Evolutionary conservation across 2,797 vertebrate species (phyloP).

Genomic region (Acanthopagrus latus): DNA sequence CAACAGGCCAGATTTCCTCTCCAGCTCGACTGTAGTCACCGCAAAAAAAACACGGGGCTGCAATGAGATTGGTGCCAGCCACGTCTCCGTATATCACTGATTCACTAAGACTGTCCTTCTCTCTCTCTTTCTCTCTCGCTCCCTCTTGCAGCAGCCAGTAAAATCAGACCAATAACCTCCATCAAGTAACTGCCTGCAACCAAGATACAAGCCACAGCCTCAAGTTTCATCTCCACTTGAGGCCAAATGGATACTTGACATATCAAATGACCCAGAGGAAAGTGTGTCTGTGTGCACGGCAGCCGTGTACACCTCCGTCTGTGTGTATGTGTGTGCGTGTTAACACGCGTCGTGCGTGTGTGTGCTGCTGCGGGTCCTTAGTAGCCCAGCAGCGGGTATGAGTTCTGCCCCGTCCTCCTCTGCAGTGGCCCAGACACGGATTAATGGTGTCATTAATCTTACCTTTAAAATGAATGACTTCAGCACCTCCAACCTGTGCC

Average conservation of each 20-base stretch:
- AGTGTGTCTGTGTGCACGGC: conserved; percentile 31
- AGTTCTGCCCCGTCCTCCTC: conserved; percentile 67
- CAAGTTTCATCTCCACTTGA: conserved; percentile 43
- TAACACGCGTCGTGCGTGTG: conserved; percentile 17
- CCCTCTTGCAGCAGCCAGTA: conserved; percentile 13
- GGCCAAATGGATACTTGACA: conserved; percentile 63
- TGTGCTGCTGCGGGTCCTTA: conserved; percentile 36
- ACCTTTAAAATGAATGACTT: conserved; percentile 82
- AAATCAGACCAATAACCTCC: conserved; percentile 41
- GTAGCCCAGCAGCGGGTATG: conserved; percentile 62
- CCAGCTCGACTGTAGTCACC: conserved; percentile 32
- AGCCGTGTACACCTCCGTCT: conserved; percentile 28
- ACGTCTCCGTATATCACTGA: conserved; percentile 41
- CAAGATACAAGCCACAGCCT: conserved; percentile 41
- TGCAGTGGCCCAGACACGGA: conserved; percentile 74
- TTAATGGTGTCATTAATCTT: conserved; percentile 84
- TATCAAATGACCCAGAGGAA: conserved; percentile 56
- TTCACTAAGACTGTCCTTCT: conserved; percentile 45
- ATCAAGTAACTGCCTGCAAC: conserved; percentile 46
- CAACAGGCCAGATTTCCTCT: conserved; percentile 58
- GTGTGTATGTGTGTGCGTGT: conserved; percentile 6
- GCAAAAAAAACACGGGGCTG: conserved; percentile 23
- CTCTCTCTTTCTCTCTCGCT: conserved; percentile 3
- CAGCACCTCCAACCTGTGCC: conserved; percentile 69
- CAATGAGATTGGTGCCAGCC: conserved; percentile 44